Evolutionary conservation across 2,888 invertebrate genomes (phyloP).

Genomic region (Drosophila pegasa): DNA sequence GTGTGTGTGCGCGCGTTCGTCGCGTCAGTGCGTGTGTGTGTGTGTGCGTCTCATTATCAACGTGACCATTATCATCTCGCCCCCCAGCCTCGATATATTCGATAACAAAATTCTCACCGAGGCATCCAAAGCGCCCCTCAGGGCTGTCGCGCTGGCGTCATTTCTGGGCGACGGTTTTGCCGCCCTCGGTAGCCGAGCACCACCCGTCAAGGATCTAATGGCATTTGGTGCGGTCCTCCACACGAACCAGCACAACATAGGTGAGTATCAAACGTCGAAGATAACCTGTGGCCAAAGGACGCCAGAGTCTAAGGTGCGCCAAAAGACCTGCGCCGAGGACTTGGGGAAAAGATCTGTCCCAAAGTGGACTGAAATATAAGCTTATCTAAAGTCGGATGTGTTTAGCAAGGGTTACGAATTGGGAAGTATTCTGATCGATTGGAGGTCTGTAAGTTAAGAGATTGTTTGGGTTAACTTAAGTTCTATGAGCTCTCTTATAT

Average conservation of each 20-base stretch:
- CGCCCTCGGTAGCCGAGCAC: conserved; percentile 85
- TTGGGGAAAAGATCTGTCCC: neutral
- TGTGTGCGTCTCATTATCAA: conserved; percentile 29
- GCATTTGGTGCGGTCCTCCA: conserved; percentile 85
- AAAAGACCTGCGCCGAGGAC: neutral
- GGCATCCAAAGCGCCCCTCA: conserved; percentile 85
- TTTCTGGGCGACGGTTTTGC: conserved; percentile 85
- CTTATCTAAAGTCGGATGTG: too few species aligned
- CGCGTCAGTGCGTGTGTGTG: conserved; percentile 29
- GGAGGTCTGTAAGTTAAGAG: too few species aligned
- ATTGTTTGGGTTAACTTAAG: too few species aligned
- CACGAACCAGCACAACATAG: conserved; percentile 85
- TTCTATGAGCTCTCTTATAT: too few species aligned
- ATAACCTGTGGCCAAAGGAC: neutral
- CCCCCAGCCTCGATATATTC: conserved; percentile 68
- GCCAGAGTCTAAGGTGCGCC: neutral
- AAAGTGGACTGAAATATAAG: too few species aligned
- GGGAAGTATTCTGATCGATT: too few species aligned
- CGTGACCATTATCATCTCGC: conserved; percentile 46
- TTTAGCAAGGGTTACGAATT: too few species aligned
- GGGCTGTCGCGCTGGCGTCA: conserved; percentile 86
- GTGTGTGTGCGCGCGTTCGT: conserved; percentile 43
- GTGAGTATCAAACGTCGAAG: conserved; percentile 68
- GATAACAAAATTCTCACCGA: conserved; percentile 85
- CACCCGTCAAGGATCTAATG: conserved; percentile 85